These are phyloP conservation scores for Eretmocerus hayati DNA, from an alignment of 2,888 invertebrate genomes.

Conservation along the genomic window DNA sequence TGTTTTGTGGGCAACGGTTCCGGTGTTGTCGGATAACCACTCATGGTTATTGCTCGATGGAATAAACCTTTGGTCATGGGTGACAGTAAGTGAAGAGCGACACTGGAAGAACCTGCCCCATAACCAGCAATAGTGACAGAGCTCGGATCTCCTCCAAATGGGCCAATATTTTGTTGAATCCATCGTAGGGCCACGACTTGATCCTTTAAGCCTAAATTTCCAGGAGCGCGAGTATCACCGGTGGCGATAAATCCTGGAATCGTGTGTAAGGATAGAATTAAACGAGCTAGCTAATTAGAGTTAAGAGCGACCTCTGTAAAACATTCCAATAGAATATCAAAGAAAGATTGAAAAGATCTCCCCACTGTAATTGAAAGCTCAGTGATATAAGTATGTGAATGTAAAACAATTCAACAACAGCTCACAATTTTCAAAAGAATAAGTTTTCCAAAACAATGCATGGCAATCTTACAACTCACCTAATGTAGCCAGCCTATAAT, in stretches of 20 bases:
- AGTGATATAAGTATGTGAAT: too few relatives aligned
- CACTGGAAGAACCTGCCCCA: slow-evolving; percentile 48
- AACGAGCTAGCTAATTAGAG: too few relatives aligned
- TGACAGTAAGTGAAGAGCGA: slow-evolving; percentile 49
- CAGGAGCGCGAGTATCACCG: slow-evolving; percentile 59
- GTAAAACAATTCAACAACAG: too few relatives aligned
- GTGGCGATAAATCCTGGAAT: slow-evolving; percentile 61
- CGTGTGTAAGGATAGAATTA: too few relatives aligned
- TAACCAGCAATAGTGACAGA: slow-evolving; percentile 60
- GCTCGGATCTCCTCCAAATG: slow-evolving; percentile 58
- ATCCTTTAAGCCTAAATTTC: slow-evolving; percentile 66
- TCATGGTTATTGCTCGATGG: slow-evolving; percentile 64
- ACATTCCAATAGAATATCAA: too few relatives aligned
- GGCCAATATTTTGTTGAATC: slow-evolving; percentile 58
- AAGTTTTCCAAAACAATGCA: too few relatives aligned
- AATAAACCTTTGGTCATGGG: slow-evolving; percentile 64
- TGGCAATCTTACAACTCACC: slow-evolving; percentile 30
- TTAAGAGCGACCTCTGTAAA: too few relatives aligned
- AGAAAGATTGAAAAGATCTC: too few relatives aligned
- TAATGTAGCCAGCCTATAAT: slow-evolving; percentile 38
- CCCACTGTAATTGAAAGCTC: too few relatives aligned
- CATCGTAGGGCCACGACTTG: slow-evolving; percentile 62
- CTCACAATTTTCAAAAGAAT: too few relatives aligned
- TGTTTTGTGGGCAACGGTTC: slow-evolving; percentile 52
- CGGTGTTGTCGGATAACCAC: slow-evolving; percentile 55